A percentile compares a stretch with the other conserved stretches of the same genome.
Evolutionary conservation across 2,888 invertebrate genomes (phyloP).

Genomic region (Rotaria sp.): DNA sequence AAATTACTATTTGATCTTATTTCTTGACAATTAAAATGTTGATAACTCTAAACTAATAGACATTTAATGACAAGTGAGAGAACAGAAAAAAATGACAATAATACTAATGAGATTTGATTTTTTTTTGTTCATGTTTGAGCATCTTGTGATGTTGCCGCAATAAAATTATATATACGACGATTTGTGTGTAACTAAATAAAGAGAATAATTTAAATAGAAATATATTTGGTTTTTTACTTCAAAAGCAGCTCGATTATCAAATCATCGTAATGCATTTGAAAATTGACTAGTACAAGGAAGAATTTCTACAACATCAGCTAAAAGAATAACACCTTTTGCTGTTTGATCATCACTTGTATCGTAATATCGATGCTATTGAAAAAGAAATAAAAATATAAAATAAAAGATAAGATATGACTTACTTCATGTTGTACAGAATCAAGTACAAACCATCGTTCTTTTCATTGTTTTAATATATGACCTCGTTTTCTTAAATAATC

Average conservation of each 20-base stretch:
- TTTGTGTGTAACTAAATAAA: slow-evolving; percentile 75
- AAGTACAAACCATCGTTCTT: slow-evolving; percentile 92
- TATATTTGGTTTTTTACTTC: background rate
- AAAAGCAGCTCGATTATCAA: slow-evolving; percentile 23
- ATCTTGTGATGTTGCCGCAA: slow-evolving; percentile 75
- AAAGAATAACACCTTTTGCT: slow-evolving; percentile 85
- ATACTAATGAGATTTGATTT: slow-evolving; percentile 65
- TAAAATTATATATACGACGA: slow-evolving; percentile 84
- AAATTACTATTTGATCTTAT: background rate
- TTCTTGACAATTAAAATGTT: too few relatives aligned
- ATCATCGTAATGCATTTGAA: background rate
- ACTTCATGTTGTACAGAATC: slow-evolving; percentile 84
- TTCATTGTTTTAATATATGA: slow-evolving; percentile 93
- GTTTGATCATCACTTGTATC: slow-evolving; percentile 88
- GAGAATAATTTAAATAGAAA: background rate
- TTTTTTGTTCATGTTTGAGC: slow-evolving; percentile 97
- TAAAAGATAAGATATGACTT: too few relatives aligned
- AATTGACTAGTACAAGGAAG: slow-evolving; percentile 57
- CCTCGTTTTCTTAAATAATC: slow-evolving; percentile 89
- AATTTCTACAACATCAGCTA: slow-evolving; percentile 86
- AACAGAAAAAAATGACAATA: too few relatives aligned
- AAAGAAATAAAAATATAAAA: background rate
- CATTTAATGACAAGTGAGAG: too few relatives aligned
- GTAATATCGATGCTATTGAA: slow-evolving; percentile 75
- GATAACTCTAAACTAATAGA: too few relatives aligned